Evolutionary conservation across 2,888 invertebrate genomes (phyloP).

Genomic region (Antitype chi): DNA sequence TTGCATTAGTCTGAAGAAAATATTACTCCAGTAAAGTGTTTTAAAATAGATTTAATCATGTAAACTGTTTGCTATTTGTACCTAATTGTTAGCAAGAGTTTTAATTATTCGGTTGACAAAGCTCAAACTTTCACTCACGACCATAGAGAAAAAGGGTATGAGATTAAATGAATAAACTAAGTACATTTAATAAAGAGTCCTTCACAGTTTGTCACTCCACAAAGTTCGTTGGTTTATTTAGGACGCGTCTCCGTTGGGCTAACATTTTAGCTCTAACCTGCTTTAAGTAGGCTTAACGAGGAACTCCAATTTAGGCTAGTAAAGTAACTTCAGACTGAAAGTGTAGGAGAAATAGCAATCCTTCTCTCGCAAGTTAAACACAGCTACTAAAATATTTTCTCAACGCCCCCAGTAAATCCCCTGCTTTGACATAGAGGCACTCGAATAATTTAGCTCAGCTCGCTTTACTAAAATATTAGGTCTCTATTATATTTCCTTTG

Average conservation of each 20-base stretch:
- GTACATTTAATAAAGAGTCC: constrained; percentile 39
- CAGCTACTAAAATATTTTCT: constrained; percentile 32
- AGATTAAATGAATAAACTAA: constrained; percentile 39
- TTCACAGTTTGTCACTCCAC: constrained; percentile 35
- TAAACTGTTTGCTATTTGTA: background rate
- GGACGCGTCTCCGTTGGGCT: constrained; percentile 47
- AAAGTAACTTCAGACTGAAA: constrained; percentile 23
- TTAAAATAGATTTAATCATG: background rate
- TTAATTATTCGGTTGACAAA: constrained; percentile 11
- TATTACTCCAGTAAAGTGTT: background rate
- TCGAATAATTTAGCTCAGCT: constrained; percentile 25
- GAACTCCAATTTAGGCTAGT: constrained; percentile 45
- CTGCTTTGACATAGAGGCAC: constrained; percentile 25
- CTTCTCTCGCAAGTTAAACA: constrained; percentile 7
- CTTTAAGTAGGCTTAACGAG: constrained; percentile 53
- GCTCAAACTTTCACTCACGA: constrained; percentile 13
- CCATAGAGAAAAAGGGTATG: constrained; percentile 31
- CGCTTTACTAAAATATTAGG: constrained; percentile 5
- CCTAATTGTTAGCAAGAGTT: constrained; percentile 6
- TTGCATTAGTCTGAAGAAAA: background rate
- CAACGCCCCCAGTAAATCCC: constrained; percentile 30
- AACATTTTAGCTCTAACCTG: constrained; percentile 54
- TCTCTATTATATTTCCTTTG: constrained; percentile 11
- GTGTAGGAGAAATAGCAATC: constrained; percentile 10
- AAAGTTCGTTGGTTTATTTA: constrained; percentile 55